Percentiles rank a stretch among this genome's conserved stretches.
phyloP scores from a whole-genome alignment of 2,888 invertebrate genomes.

The Podotricha telesiphe region DNA sequence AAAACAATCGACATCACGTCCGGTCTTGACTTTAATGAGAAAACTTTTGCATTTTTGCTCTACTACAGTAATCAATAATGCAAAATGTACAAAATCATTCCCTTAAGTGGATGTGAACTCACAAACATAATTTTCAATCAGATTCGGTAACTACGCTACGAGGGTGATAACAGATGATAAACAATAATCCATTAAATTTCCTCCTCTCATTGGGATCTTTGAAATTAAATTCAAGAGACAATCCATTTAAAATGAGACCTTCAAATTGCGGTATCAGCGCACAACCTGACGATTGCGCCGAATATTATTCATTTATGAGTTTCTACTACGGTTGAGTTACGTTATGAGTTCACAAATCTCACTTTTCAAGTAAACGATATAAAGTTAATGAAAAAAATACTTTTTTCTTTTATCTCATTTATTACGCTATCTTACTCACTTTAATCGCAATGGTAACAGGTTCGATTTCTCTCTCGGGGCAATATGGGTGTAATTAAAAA shows the following conservation, averaged over 20 bases:
- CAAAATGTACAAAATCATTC: too few species aligned
- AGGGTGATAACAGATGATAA: background rate
- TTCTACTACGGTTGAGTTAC: constrained; percentile 11
- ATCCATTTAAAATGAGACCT: constrained; percentile 36
- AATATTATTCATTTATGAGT: constrained; percentile 43
- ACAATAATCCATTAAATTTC: background rate
- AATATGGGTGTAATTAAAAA: too few species aligned
- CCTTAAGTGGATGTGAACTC: too few species aligned
- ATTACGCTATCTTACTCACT: too few species aligned
- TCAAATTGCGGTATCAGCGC: constrained; percentile 43
- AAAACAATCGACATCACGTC: too few species aligned
- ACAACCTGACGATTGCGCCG: constrained; percentile 40
- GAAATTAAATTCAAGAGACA: constrained; percentile 32
- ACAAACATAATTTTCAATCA: too few species aligned
- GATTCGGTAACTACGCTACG: background rate
- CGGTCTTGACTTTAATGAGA: too few species aligned
- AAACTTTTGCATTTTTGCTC: too few species aligned
- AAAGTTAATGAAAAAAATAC: background rate
- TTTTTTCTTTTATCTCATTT: too few species aligned
- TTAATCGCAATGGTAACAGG: too few species aligned
- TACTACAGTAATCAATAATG: too few species aligned
- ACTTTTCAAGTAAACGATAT: background rate
- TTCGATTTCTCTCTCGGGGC: too few species aligned
- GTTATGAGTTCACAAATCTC: background rate
- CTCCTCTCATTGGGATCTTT: constrained; percentile 15